Evolutionary conservation across 2,888 invertebrate species (phyloP).

Genomic region (Chirona hameri): DNA sequence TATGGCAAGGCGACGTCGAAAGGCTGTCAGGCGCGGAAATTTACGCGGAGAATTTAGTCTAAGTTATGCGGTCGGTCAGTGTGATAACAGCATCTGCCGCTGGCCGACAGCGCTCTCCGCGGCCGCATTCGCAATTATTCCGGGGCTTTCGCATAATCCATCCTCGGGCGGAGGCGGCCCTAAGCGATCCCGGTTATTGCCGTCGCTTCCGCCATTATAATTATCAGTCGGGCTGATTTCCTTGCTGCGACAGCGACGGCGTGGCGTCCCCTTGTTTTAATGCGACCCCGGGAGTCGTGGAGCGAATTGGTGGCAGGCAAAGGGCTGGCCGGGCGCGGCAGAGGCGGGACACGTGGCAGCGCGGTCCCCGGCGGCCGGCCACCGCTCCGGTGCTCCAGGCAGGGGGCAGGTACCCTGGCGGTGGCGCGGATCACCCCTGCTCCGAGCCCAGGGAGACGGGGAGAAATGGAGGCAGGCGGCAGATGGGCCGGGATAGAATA

Average conservation of each 20-base stretch:
- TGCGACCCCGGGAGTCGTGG: neutral
- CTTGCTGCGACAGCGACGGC: neutral
- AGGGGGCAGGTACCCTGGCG: neutral
- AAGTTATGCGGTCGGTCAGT: neutral
- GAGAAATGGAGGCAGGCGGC: too few species aligned
- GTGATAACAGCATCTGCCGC: constrained; percentile 1
- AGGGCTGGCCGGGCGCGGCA: neutral
- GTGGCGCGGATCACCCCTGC: too few species aligned
- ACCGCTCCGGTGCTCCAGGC: too few species aligned
- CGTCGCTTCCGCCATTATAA: constrained; percentile 12
- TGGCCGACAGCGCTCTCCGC: neutral
- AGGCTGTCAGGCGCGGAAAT: neutral
- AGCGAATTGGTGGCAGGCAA: neutral
- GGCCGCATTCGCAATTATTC: constrained; percentile 1
- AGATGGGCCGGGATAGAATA: too few species aligned
- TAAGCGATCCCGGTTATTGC: constrained; percentile 10
- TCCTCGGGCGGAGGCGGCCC: neutral
- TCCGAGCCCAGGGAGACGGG: too few species aligned
- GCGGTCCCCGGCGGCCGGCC: neutral
- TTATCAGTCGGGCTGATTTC: constrained; percentile 12
- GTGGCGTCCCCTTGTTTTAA: neutral
- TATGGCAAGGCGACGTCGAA: constrained; percentile 14
- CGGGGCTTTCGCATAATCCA: constrained; percentile 4
- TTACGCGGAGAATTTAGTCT: neutral
- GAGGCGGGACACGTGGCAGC: neutral